A percentile compares a stretch with the other conserved stretches of the same genome.
Conservation (phyloP, 2,888 invertebrate genomes). For the Tipula unca region DNA sequence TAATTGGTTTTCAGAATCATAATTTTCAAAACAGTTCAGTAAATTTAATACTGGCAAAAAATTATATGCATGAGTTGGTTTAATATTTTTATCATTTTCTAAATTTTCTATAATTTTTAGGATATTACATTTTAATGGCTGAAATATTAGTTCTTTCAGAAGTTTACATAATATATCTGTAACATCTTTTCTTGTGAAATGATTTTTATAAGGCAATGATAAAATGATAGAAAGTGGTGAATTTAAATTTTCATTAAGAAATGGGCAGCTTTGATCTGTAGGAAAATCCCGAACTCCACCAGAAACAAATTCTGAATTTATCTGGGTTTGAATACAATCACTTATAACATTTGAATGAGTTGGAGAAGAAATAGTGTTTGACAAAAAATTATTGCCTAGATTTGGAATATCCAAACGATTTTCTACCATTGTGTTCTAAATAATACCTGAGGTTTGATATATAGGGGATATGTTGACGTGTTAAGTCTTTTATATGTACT, state of each 20-base stretch:
- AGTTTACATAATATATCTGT: neutral
- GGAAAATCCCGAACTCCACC: neutral
- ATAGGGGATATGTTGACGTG: no score
- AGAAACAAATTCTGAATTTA: neutral
- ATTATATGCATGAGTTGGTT: neutral
- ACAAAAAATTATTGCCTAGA: no score
- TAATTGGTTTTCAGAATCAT: neutral
- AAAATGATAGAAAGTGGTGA: neutral
- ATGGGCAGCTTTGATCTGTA: neutral
- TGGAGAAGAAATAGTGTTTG: no score
- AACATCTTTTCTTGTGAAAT: neutral
- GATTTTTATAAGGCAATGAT: neutral
- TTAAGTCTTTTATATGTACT: no score
- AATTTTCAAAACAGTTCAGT: neutral
- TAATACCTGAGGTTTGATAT: no score
- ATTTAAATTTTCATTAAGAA: neutral
- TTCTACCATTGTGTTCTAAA: no score
- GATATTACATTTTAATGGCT: neutral
- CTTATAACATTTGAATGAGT: neutral
- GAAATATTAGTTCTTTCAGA: neutral
- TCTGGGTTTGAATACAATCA: neutral
- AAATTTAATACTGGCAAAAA: neutral
- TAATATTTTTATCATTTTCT: neutral
- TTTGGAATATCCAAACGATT: no score
- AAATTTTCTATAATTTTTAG: neutral